Percentiles rank a stretch among this genome's conserved stretches.
phyloP scores from a whole-genome alignment of 2,797 vertebrate genomes.

The Microctenopoma stevenorrisi region DNA sequence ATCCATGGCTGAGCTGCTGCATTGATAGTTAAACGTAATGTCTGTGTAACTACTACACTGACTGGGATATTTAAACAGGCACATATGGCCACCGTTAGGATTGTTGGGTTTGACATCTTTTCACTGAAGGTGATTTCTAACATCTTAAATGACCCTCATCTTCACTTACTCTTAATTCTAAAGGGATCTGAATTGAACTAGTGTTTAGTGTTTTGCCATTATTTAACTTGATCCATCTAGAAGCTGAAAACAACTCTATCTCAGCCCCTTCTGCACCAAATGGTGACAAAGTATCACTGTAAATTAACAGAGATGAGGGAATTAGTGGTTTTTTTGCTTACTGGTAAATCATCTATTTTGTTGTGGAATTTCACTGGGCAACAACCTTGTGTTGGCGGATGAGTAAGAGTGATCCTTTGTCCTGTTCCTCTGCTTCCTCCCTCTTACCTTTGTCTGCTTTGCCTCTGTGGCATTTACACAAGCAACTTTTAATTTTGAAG shows the following conservation, averaged over 20 bases:
- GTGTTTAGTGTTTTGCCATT: no score
- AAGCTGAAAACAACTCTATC: no score
- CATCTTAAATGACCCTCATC: no score
- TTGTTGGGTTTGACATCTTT: no score
- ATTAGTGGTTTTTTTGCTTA: constrained; percentile 13
- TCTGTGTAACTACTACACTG: no score
- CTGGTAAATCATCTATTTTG: constrained; percentile 4
- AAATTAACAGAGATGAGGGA: not conserved
- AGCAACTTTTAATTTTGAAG: constrained; percentile 76
- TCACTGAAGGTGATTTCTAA: no score
- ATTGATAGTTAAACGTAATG: no score
- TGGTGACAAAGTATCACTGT: not conserved
- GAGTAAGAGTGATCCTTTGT: constrained; percentile 25
- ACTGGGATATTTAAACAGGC: not conserved
- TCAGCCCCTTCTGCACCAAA: no score
- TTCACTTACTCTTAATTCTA: no score
- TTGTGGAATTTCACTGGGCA: constrained; percentile 29
- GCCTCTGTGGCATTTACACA: constrained; percentile 78
- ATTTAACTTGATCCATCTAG: no score
- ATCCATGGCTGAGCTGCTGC: no score
- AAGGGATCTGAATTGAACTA: no score
- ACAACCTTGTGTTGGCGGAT: constrained; percentile 36
- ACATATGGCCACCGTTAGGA: not conserved
- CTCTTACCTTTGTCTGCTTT: constrained; percentile 33
- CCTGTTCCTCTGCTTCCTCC: constrained; percentile 11